Percentiles rank a stretch among this genome's conserved stretches.
These are phyloP conservation scores for Stenoptilia bipunctidactyla DNA, from an alignment of 2,888 invertebrate species.

Conservation along the genomic window DNA sequence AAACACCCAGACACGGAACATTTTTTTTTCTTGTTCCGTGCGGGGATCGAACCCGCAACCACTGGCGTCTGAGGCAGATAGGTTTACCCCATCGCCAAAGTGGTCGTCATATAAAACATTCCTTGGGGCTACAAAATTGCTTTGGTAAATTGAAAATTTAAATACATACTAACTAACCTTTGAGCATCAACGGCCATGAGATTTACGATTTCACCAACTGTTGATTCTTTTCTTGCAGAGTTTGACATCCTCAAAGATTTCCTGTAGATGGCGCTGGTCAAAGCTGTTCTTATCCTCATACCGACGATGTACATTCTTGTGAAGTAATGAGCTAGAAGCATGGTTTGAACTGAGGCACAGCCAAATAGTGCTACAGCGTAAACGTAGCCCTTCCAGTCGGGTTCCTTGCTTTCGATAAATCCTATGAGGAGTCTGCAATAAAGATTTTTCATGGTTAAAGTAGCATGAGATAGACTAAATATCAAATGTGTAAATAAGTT, in stretches of 20 bases:
- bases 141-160: too few relatives aligned
- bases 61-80: too few relatives aligned
- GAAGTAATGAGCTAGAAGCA: constrained; percentile 91
- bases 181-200: constrained; percentile 94
- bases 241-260: constrained; percentile 88
- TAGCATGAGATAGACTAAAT: too few relatives aligned
- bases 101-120: too few relatives aligned
- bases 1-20: too few relatives aligned
- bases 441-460: too few relatives aligned
- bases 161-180: constrained; percentile 44
- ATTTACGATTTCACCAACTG: constrained; percentile 93
- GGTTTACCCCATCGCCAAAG: too few relatives aligned
- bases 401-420: constrained; percentile 74
- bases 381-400: constrained; percentile 88
- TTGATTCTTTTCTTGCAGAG: constrained; percentile 83
- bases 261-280: constrained; percentile 91
- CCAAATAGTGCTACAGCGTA: constrained; percentile 83
- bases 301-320: constrained; percentile 92
- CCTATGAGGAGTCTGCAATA: constrained; percentile 76
- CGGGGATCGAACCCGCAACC: too few relatives aligned
- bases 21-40: too few relatives aligned
- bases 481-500: too few relatives aligned
- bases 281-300: constrained; percentile 88
- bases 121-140: too few relatives aligned
- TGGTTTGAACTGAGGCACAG: constrained; percentile 83